Evolutionary conservation across 2,797 vertebrate genomes (phyloP).

Genomic region (Crax fasciolata): DNA sequence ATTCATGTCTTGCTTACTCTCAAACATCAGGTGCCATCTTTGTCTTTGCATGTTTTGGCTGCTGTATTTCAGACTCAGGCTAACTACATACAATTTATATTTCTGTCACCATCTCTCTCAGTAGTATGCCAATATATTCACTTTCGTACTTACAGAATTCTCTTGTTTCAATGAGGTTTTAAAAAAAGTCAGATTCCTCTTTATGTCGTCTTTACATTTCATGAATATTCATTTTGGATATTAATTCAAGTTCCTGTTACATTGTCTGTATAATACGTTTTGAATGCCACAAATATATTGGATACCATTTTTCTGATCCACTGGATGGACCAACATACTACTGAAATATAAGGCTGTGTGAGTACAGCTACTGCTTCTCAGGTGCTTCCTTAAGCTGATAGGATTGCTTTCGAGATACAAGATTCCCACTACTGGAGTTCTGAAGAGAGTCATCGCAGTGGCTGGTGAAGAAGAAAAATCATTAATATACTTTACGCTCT

Average conservation of each 20-base stretch:
- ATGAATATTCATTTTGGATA: conserved; percentile 18
- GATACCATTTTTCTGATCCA: background rate
- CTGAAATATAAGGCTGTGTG: background rate
- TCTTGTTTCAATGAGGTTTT: background rate
- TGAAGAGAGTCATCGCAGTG: background rate
- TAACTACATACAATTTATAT: background rate
- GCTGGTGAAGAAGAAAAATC: background rate
- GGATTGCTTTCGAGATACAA: background rate
- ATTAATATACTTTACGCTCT: background rate
- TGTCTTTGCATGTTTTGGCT: background rate
- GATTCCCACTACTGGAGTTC: background rate
- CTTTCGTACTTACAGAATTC: background rate
- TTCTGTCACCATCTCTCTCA: conserved; percentile 3
- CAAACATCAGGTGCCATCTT: background rate
- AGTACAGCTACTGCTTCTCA: background rate
- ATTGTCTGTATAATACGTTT: background rate
- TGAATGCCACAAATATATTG: background rate
- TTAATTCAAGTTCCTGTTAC: background rate
- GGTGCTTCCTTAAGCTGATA: background rate
- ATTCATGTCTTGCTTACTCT: background rate
- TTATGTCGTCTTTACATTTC: background rate
- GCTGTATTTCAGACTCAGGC: background rate
- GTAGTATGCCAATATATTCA: background rate
- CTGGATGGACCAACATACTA: background rate
- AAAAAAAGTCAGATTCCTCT: conserved; percentile 8